Base-by-base conservation (phyloP, 2,888 invertebrate species). In the Epirrita christyi region DNA sequence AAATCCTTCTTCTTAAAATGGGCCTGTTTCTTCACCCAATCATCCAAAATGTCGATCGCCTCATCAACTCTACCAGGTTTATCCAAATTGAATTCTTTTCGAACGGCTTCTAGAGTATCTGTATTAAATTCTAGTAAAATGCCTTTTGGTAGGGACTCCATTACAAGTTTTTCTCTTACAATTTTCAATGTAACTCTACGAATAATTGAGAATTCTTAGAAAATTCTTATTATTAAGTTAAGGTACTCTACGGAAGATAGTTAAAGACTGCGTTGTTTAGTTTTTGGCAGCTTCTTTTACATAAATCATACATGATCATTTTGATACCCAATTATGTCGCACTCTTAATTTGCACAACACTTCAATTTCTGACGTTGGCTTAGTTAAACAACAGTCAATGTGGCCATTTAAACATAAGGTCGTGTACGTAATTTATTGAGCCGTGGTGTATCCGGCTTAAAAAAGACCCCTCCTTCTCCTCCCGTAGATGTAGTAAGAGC, bases 1-100 rank as follows among this genome's bases (percentile, higher is more conserved):
- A 79, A 83, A 63, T 82, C 76, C 36, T 76, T 82, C 38, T 76
- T 80, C 2, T 27, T 56, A 40, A 83, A 81, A 67, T 85, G 84
- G 2, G 63, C 45, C 42, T 84, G 84, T 51, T 75, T 74, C 38
- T 73, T 60, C n/a, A 81, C 65, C 83, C 83, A 85, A 0, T 75
- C 71, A n/a, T 76, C 72, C 36, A 84, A 57, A 29, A 79, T 71
- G 43, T 80, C 72, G 0, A 84, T 51, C 0, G 81, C 77, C 43
- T 81, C 78, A 0, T 67, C 48, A 38, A 83, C 70, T 13, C 74
- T 68, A 10, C 66, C 73, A 0, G 70, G 69, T 14, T 73, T 59
- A 2, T 80, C 71, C 13, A 83, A 57, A 59, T 74, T 67, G 0
- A 71, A 59, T 6, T 71, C 68, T 48, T 67, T 75, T 34, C 83